Base-by-base conservation (phyloP, 1,140 invertebrate species). In the Orius insidiosus region DNA sequence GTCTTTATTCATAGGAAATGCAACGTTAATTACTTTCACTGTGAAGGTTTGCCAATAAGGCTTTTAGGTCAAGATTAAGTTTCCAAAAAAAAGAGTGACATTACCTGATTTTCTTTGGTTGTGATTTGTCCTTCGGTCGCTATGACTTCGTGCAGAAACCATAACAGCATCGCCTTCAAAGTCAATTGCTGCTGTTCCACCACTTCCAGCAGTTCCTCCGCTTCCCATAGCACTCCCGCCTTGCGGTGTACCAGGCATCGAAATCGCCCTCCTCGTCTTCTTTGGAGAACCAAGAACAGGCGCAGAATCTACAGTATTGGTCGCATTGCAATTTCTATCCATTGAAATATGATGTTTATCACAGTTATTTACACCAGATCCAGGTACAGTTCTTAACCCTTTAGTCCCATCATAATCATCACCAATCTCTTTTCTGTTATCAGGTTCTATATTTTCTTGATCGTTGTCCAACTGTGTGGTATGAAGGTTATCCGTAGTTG, bases 311-410 rank as follows among this genome's bases (percentile, higher is more conserved):
- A 59, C 55, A 18, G 57, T 39, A 15, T 47, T 53, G 7, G 77
- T 80, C 8, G 76, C 75, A 64, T 81, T 82, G 57, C 76, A 79
- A 60, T 82, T 81, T 57, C 75, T 78, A 59, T 82, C 78, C 34
- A 69, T 61, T 33, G 67, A 64, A 13, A 55, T 53, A 14, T 49
- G 47, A 9, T 55, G 53, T 39, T 52, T 54, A 45, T 54, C 50
- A 10, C 49, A 43, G 13, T 51, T 38, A 15, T 18, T 43, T 10
- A 45, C 19, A 30, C 44, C 44, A 35, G 31, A 30, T 14, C 32
- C 44, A 15, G 44, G 32, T 24, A 40, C 35, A 11, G 32, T 42
- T 37, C 42, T 36, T 19, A 41, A 35, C 14, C 41, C 41, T 13
- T 45, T 44, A 37, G 44, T 34, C 11, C 46, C 46, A n/a, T 49